Evolutionary conservation across 2,113 vertebrate genomes (phyloP), one percentile per base, ranked within the genome.

Genomic region (Fregetta grallaria): DNA sequence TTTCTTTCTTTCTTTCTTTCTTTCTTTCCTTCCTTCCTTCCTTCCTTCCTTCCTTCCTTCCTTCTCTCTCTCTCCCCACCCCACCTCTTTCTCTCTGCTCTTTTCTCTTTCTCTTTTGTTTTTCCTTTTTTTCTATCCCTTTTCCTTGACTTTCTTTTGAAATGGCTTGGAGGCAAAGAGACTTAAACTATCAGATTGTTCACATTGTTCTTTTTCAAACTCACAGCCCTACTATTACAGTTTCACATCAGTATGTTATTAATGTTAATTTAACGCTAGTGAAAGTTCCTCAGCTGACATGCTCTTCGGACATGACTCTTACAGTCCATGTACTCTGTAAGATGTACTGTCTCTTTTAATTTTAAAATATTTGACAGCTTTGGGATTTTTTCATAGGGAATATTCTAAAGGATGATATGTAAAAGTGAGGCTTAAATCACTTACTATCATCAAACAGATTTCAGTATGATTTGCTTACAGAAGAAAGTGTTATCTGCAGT

Each of bases 231-330:
- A 17, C 59, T 87, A 53, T 71, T 90, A 58, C 8, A 36, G 22
- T 87, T 94, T 81, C 73, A 53, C 2, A 2, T 45, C 52, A 81
- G 13, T 45, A 45, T 45, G 29, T 80, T 84, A 66, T 84, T 93
- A 93, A 71, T 45, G n/a, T 15, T 93, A 63, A 89, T 91, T 78
- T 90, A 85, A 66, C 50, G 22, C 29, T 61, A 56, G 59, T 76
- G 45, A 65, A 61, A 61, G 16, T 67, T 89, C 56, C 68, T 68
- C 44, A 77, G 44, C 53, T 79, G 89, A 75, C 55, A 47, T 2
- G 0, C 50, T 93, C 30, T 73, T 53, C 72, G 89, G 93, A 44
- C 25, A 26, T 10, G 2, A 81, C 55, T 87, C 50, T 53, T 61
- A 13, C 45, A 73, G 52, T n/a, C 23, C 23, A 16, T 13, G 29